Base-by-base conservation (phyloP, 2,797 vertebrate species). In the Sebastolobus alascanus region DNA sequence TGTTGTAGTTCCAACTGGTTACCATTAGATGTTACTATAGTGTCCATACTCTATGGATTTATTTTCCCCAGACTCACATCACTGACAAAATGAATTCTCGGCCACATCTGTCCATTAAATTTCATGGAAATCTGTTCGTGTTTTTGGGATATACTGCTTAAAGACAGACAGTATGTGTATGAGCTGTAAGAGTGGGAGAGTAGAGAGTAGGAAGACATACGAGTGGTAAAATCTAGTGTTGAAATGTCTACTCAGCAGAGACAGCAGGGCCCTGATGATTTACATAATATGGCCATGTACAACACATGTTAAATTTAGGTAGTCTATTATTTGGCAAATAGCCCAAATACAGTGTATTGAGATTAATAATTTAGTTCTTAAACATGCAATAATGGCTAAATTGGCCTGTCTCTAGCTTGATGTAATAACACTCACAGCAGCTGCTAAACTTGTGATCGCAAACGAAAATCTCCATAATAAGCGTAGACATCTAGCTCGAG, bases 11-110 rank as follows among this genome's bases (percentile, higher is more conserved):
- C 13, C 35, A 68, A 31, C 22, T 65, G 33, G 25, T 54, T 55
- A 67, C 63, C 72, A 82, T 81, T 64, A 73, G 60, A 60, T 72
- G 71, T 55, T 80, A 78, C 55, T 61, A 18, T 37, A 77, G 66
- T 3, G 9, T 56, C 54, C 16, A 31, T 14, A 56, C 22, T 38
- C 9, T 22, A 10, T 50, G 13, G 38, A n/a, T 25, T 52, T 40
- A 18, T 46, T 46, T 46, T 46, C 43, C 50, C 16, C 14, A 73
- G 54, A 22, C 10, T 22, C 20, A 31, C 10, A 29, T 40, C 4
- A 60, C 6, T 20, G 22, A 20, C 4, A 20, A 29, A 50, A 35
- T 37, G 2, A 46, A 8, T 20, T 58, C 27, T 0, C 43, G 6
- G 14, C 43, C 43, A 46, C 43, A 46, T 46, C 16, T 43, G 40